A percentile compares a stretch with the other conserved stretches of the same genome.
phyloP scores from a whole-genome alignment of 2,888 invertebrate genomes.

The Tetranychus piercei region DNA sequence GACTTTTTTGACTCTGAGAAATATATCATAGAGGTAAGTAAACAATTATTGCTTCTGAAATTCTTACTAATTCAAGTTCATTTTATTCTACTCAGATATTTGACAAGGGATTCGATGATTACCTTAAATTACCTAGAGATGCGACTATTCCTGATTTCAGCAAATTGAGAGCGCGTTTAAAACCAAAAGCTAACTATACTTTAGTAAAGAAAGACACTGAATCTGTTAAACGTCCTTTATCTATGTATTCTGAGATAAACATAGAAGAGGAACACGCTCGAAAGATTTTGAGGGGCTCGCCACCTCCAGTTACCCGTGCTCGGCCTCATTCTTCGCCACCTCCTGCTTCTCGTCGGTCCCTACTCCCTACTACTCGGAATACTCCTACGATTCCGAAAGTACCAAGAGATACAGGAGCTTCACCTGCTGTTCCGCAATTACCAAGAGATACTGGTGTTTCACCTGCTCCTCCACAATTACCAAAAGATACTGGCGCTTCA shows the following conservation, averaged over 20 bases:
- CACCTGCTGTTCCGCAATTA: too few relatives aligned
- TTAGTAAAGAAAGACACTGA: background rate
- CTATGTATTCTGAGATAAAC: background rate
- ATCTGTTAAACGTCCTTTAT: background rate
- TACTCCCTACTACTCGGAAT: too few relatives aligned
- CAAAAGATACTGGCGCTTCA: too few relatives aligned
- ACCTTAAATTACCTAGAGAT: background rate
- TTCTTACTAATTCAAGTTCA: background rate
- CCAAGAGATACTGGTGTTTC: too few relatives aligned
- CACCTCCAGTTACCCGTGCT: background rate
- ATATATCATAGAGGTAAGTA: conserved; percentile 2
- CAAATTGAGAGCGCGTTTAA: background rate
- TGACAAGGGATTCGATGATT: conserved; percentile 3
- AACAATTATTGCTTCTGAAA: too few relatives aligned
- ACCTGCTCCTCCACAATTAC: too few relatives aligned
- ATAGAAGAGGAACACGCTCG: background rate
- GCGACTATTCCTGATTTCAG: background rate
- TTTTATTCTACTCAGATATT: background rate
- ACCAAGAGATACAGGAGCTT: too few relatives aligned
- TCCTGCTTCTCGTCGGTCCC: background rate
- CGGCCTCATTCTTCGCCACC: background rate
- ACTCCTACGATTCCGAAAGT: too few relatives aligned
- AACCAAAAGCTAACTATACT: background rate
- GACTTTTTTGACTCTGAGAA: background rate
- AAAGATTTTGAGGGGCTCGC: background rate